Evolutionary conservation across 2,888 invertebrate genomes (phyloP).

Genomic region (Microdon myrmicae): DNA sequence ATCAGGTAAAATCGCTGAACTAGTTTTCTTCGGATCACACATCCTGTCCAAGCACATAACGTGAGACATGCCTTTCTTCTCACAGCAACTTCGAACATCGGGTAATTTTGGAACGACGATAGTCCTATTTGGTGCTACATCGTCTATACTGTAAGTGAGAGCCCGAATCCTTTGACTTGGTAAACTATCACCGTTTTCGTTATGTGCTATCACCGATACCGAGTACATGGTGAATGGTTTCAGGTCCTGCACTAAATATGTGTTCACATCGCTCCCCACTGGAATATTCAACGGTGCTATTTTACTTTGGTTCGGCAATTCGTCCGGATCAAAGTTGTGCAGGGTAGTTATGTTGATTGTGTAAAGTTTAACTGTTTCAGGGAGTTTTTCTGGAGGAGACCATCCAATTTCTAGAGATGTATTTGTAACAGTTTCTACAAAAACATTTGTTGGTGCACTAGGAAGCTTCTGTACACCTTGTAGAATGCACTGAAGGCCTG

Average conservation of each 20-base stretch:
- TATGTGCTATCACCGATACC: slow-evolving; percentile 77
- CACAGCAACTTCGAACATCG: slow-evolving; percentile 79
- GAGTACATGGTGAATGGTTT: slow-evolving; percentile 86
- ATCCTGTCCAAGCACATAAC: slow-evolving; percentile 80
- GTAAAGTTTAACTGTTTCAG: slow-evolving; percentile 75
- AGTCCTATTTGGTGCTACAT: slow-evolving; percentile 27
- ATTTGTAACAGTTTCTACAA: slow-evolving; percentile 78
- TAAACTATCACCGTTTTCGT: slow-evolving; percentile 80
- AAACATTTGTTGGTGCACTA: slow-evolving; percentile 77
- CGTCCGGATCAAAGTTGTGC: slow-evolving; percentile 73
- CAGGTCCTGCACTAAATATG: slow-evolving; percentile 66
- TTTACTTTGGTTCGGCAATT: slow-evolving; percentile 35
- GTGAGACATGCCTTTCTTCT: slow-evolving; percentile 77
- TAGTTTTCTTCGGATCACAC: slow-evolving; percentile 77
- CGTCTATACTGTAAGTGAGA: slow-evolving; percentile 72
- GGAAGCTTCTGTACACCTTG: slow-evolving; percentile 79
- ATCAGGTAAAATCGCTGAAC: slow-evolving; percentile 71
- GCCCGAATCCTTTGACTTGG: slow-evolving; percentile 80
- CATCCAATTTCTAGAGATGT: slow-evolving; percentile 79
- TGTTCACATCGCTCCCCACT: slow-evolving; percentile 5
- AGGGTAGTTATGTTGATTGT: slow-evolving; percentile 78
- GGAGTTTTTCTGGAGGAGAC: slow-evolving; percentile 74
- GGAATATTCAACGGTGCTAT: slow-evolving; percentile 67
- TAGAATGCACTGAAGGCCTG: slow-evolving; percentile 83
- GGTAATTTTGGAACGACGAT: slow-evolving; percentile 77